These are phyloP conservation scores for Notothenia rossii DNA, from an alignment of 2,113 vertebrate species.

Conservation along the genomic window DNA sequence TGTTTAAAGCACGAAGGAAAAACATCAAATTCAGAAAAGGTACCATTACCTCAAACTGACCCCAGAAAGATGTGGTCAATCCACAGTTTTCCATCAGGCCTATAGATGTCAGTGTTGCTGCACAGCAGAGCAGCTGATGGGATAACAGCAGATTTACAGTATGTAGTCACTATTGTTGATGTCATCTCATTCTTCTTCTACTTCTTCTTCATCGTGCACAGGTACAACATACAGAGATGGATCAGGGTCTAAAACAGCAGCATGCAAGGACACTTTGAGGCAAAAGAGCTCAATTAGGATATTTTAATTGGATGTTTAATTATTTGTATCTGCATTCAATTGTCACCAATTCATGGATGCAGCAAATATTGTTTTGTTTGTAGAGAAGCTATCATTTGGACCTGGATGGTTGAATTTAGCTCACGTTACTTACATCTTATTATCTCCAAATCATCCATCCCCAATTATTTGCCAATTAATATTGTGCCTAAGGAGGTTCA, in stretches of 20 bases:
- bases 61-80: no score
- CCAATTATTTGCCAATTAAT: conserved; percentile 2
- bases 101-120: conserved; percentile 70
- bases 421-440: background rate
- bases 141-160: background rate
- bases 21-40: no score
- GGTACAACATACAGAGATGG: background rate
- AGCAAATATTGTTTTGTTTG: background rate
- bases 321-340: background rate
- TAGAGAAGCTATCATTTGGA: background rate
- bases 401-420: background rate
- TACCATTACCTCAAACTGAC: no score
- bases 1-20: no score
- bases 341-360: background rate
- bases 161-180: conserved; percentile 18
- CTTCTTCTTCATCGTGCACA: background rate
- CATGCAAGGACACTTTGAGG: background rate
- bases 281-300: background rate
- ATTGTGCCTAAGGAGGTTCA: background rate
- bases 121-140: conserved; percentile 8
- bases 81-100: conserved; percentile 5
- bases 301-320: background rate
- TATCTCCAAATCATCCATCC: conserved; percentile 5
- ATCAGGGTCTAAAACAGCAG: no score
- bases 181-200: conserved; percentile 10